phyloP scores from a whole-genome alignment of 2,113 vertebrate genomes.

The Vanacampus margaritifer region DNA sequence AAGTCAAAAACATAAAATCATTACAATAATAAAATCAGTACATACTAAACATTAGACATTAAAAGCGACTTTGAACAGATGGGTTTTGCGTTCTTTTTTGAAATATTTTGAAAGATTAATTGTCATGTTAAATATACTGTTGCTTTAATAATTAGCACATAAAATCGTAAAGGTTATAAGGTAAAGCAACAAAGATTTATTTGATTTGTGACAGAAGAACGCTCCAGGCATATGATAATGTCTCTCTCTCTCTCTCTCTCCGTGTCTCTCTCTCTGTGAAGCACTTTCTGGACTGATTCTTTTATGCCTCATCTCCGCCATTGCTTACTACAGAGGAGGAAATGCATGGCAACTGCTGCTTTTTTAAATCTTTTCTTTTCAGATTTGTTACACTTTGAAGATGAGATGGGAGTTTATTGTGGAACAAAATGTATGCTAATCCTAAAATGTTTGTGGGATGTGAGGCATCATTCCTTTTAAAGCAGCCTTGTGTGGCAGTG shows the following conservation, averaged over 20 bases:
- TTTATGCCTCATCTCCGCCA: constrained; percentile 46
- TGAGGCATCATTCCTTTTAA: constrained; percentile 21
- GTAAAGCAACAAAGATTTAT: background rate
- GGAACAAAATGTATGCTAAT: constrained; percentile 55
- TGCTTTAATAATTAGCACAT: too few relatives aligned
- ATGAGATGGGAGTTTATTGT: constrained; percentile 26
- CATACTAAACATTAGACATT: too few relatives aligned
- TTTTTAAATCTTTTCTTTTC: background rate
- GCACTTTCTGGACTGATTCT: constrained; percentile 27
- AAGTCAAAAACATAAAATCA: too few relatives aligned
- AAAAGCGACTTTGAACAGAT: too few relatives aligned
- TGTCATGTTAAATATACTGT: too few relatives aligned
- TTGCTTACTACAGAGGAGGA: constrained; percentile 20
- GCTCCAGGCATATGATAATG: background rate
- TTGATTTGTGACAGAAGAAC: background rate
- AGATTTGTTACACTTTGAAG: constrained; percentile 5
- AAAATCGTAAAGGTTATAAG: background rate
- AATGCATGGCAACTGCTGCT: constrained; percentile 17
- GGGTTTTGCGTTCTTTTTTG: too few relatives aligned
- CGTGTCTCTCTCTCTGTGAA: background rate
- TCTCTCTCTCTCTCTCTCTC: background rate
- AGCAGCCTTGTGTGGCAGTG: constrained; percentile 13
- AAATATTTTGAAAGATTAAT: too few relatives aligned
- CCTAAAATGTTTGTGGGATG: constrained; percentile 44
- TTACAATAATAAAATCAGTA: too few relatives aligned